Evolutionary conservation across 2,888 invertebrate species (phyloP).

Genomic region (Pteria penguin): DNA sequence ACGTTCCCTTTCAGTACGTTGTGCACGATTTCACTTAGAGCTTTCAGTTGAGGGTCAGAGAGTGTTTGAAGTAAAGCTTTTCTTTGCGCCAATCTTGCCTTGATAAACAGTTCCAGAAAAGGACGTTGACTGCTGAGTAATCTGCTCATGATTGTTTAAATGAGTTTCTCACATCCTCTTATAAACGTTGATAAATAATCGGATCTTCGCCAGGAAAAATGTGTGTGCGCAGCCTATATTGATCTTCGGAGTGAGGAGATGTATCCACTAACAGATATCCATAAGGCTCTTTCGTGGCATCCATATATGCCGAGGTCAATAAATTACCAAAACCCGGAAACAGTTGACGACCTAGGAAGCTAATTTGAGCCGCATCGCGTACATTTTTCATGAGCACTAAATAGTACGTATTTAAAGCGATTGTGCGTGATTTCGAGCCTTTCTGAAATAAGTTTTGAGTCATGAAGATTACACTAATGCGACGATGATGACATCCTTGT

Average conservation of each 20-base stretch:
- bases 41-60: no score
- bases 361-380: slow-evolving; percentile 44
- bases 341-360: slow-evolving; percentile 44
- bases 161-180: no score
- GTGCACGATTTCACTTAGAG: slow-evolving; percentile 19
- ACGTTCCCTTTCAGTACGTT: slow-evolving; percentile 11
- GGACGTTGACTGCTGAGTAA: slow-evolving; percentile 30
- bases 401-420: slow-evolving; percentile 47
- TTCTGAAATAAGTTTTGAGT: slow-evolving; percentile 39
- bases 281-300: slow-evolving; percentile 34
- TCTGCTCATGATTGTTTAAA: slow-evolving; percentile 29
- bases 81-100: slow-evolving; percentile 23
- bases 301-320: slow-evolving; percentile 40
- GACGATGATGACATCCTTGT: slow-evolving; percentile 41
- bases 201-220: slow-evolving; percentile 49
- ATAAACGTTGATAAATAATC: no score
- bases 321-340: slow-evolving; percentile 33
- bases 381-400: slow-evolving; percentile 34
- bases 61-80: no score
- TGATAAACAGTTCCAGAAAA: slow-evolving; percentile 20
- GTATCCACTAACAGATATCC: slow-evolving; percentile 43
- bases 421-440: slow-evolving; percentile 44
- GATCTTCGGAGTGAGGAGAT: slow-evolving; percentile 41
- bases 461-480: slow-evolving; percentile 45
- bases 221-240: no score